Evolutionary conservation across 2,888 invertebrate species (phyloP).

Genomic region (Phymatocera aterrima): DNA sequence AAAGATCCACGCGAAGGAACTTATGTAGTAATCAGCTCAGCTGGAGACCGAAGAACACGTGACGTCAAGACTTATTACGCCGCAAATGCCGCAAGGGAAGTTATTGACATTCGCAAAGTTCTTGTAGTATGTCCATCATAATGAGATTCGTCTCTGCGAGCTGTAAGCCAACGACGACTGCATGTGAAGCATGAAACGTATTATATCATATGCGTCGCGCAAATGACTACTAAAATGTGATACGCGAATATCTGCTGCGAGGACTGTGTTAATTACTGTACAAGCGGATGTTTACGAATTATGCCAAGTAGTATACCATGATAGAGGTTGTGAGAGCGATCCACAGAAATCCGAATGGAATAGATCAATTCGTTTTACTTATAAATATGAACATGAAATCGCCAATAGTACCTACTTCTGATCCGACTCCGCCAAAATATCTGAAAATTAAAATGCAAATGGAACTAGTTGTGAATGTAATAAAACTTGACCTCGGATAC

Average conservation of each 20-base stretch:
- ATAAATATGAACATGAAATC: too few species aligned
- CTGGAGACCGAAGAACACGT: neutral
- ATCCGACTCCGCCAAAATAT: too few species aligned
- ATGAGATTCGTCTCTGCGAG: neutral
- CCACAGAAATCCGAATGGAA: neutral
- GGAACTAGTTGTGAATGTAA: too few species aligned
- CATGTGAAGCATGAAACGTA: conserved; percentile 5
- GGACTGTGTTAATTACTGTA: conserved; percentile 11
- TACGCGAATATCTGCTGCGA: conserved; percentile 1
- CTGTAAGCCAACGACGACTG: neutral
- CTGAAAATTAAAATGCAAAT: too few species aligned
- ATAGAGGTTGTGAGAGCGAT: neutral
- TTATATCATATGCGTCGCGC: too few species aligned
- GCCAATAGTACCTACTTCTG: too few species aligned
- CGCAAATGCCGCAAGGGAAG: neutral
- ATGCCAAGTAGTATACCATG: neutral
- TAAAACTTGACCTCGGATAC: neutral
- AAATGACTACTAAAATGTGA: neutral
- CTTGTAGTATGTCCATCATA: neutral
- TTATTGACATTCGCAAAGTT: conserved; percentile 16
- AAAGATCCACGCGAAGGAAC: neutral
- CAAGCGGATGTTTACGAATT: neutral
- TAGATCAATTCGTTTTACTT: too few species aligned
- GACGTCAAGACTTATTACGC: neutral
- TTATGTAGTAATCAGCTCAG: neutral